Base-by-base conservation (phyloP, 1,140 invertebrate species). In the Bombus superbus region DNA sequence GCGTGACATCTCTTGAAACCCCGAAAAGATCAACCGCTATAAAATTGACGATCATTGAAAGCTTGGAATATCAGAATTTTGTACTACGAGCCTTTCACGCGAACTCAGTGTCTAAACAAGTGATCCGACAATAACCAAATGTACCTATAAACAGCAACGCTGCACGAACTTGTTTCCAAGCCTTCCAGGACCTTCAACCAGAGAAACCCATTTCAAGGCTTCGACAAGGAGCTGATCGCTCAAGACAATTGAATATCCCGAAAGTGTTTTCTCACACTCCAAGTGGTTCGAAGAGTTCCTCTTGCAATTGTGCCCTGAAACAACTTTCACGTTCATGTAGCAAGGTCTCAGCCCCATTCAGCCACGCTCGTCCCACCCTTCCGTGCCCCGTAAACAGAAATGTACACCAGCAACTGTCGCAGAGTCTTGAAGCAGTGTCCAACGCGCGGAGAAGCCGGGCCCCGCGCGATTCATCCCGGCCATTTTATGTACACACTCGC, bases 401-500 rank as follows among this genome's bases (percentile, higher is more conserved):
- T 93, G 81, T 93, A 92, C 92, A 93, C 75, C 78, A 89, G 84
- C 75, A 64, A 66, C 72, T 64, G 40, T 84, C 86, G 76, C n/a
- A 62, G 38, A 18, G 32, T 38, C 68, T 38, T 28, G 15, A 25
- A 28, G 68, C 38, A 69, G 68, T 25, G 69, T 42, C 40, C 6
- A 15, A 53, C 47, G 47, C 47, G 47, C 47, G 47, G 18, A 53
- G 9, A 40, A 75, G 72, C 53, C 85, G 47, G 47, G 62, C 53
- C 85, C 74, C 87, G 82, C 86, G 81, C 68, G 47, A 64, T 80
- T 69, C 68, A 38, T 69, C 71, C 64, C 71, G 71, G 72, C 68
- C 69, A 59, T 73, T 57, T 53, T 86, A 79, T 90, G 88, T 93
- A 88, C 93, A 92, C 85, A 92, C 85, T 90, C 81, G 89, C 81